Percentiles rank a stretch among this genome's conserved stretches.
phyloP scores from a whole-genome alignment of 1,140 invertebrate species.

The Leptoteleia sp. region DNA sequence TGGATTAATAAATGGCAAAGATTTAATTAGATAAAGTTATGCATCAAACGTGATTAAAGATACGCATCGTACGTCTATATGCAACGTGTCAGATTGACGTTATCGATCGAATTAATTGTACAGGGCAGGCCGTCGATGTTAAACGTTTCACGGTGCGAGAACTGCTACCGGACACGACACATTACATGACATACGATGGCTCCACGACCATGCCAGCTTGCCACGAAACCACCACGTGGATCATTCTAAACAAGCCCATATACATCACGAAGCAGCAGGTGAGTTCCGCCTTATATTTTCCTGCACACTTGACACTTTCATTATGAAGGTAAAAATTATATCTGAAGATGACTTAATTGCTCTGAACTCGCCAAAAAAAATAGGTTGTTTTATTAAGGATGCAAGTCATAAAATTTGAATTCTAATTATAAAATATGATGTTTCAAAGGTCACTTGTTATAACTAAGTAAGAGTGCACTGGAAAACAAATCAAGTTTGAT shows the following conservation, averaged over 20 bases:
- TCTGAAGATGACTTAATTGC: slow-evolving; percentile 1
- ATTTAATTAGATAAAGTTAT: too few relatives aligned
- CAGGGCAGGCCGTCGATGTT: slow-evolving; percentile 90
- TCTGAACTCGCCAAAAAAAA: too few relatives aligned
- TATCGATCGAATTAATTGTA: slow-evolving; percentile 75
- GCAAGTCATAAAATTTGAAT: too few relatives aligned
- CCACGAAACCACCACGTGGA: slow-evolving; percentile 96
- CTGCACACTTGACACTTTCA: slow-evolving; percentile 39
- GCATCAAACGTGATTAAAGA: slow-evolving; percentile 22
- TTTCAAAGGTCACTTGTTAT: too few relatives aligned
- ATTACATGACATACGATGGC: slow-evolving; percentile 98
- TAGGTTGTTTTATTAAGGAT: too few relatives aligned
- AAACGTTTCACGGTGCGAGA: slow-evolving; percentile 91
- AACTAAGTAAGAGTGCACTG: too few relatives aligned
- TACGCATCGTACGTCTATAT: slow-evolving; percentile 46
- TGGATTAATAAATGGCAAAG: neutral
- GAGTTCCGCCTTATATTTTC: slow-evolving; percentile 72
- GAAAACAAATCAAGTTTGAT: too few relatives aligned
- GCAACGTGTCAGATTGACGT: slow-evolving; percentile 67
- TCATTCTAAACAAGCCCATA: slow-evolving; percentile 97
- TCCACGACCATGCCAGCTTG: slow-evolving; percentile 96
- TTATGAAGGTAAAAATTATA: slow-evolving; percentile 33
- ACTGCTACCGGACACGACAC: slow-evolving; percentile 93
- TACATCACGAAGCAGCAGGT: slow-evolving; percentile 98
- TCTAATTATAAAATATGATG: too few relatives aligned